phyloP scores from a whole-genome alignment of 2,888 invertebrate genomes.

The Lysandra coridon region DNA sequence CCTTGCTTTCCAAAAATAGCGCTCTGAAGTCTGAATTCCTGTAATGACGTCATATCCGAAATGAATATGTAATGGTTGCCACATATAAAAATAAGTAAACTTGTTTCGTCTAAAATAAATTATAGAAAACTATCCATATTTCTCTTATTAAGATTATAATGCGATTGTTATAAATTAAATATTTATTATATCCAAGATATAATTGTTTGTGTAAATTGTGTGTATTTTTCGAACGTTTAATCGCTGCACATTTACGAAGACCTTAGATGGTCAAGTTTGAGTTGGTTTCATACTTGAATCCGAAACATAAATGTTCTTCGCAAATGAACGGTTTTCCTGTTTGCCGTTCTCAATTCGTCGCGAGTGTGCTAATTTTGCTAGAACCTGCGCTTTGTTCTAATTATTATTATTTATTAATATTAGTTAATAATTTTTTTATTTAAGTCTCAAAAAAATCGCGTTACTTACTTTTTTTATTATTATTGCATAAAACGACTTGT shows the following conservation, averaged over 20 bases:
- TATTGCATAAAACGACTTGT: conserved; percentile 82
- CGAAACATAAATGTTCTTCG: conserved; percentile 62
- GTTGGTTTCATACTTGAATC: conserved; percentile 35
- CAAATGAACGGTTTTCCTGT: conserved; percentile 80
- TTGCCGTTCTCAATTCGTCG: conserved; percentile 74
- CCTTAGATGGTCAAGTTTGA: conserved; percentile 4
- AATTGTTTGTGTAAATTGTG: conserved; percentile 34
- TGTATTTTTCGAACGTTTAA: conserved; percentile 11
- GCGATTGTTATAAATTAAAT: neutral
- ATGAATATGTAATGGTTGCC: conserved; percentile 50
- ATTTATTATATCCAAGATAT: conserved; percentile 31
- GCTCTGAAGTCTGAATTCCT: conserved; percentile 56
- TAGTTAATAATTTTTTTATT: conserved; percentile 73
- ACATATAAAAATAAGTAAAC: conserved; percentile 39
- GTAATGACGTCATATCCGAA: conserved; percentile 63
- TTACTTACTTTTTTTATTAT: conserved; percentile 57
- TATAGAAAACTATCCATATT: neutral
- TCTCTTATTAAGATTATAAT: neutral
- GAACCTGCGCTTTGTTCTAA: conserved; percentile 66
- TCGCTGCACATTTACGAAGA: conserved; percentile 17
- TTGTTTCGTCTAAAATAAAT: neutral
- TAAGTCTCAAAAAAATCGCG: conserved; percentile 63
- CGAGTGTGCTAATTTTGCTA: conserved; percentile 71
- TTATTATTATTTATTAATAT: conserved; percentile 70
- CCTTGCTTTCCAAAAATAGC: conserved; percentile 75